Conservation (phyloP, 30 jellyfish, hydroid and myxozoan genomes). For the Turritopsis dohrnii region DNA sequence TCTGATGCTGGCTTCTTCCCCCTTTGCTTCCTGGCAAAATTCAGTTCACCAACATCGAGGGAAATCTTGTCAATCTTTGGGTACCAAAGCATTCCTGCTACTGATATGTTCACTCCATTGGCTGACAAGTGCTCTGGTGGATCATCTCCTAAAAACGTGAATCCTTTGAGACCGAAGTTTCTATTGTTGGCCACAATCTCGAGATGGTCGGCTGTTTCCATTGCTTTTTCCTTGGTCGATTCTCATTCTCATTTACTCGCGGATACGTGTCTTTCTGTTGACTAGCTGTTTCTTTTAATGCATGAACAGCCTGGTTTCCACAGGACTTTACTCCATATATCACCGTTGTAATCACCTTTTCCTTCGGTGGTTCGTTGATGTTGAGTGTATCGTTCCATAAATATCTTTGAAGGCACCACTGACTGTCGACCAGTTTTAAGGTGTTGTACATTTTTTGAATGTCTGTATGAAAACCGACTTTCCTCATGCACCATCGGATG, state of each 20-base stretch:
- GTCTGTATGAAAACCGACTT: no score
- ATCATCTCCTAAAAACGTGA: not conserved
- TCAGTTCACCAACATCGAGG: not conserved
- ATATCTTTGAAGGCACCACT: slow-evolving; percentile 25
- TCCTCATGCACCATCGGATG: no score
- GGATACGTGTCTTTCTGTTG: not conserved
- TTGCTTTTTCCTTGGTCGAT: not conserved
- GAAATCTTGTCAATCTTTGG: not conserved
- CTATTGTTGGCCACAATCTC: not conserved
- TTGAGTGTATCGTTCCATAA: slow-evolving; percentile 29
- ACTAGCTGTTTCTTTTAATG: slow-evolving; percentile 5
- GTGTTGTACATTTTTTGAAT: no score
- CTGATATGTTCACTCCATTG: not conserved
- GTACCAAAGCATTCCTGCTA: not conserved
- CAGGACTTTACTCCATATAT: slow-evolving; percentile 22
- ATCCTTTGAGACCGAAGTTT: not conserved
- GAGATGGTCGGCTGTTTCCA: not conserved
- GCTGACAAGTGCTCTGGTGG: not conserved
- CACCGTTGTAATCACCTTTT: slow-evolving; percentile 27
- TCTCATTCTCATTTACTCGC: not conserved
- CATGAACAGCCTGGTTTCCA: slow-evolving; percentile 29
- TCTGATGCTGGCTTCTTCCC: not conserved
- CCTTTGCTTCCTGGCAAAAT: not conserved
- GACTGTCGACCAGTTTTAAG: not conserved
- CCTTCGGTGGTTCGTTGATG: not conserved